Evolutionary conservation across 2,888 invertebrate genomes (phyloP).

Genomic region (Mythimna ferrago): DNA sequence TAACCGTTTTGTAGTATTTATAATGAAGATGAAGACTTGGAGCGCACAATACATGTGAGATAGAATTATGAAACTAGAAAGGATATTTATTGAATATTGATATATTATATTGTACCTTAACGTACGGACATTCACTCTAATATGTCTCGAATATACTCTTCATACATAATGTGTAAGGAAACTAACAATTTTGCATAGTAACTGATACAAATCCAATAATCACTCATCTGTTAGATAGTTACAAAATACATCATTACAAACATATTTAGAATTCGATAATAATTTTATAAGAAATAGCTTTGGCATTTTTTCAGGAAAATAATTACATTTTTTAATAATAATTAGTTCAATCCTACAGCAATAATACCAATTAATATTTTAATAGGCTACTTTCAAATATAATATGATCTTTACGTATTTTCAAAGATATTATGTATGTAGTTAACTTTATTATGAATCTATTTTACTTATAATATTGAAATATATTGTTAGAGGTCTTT

Average conservation of each 20-base stretch:
- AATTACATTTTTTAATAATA: not conserved
- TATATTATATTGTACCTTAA: slow-evolving; percentile 69
- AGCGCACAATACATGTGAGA: slow-evolving; percentile 89
- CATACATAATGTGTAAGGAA: slow-evolving; percentile 53
- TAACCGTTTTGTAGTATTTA: slow-evolving; percentile 76
- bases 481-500: slow-evolving; percentile 22
- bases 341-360: slow-evolving; percentile 27
- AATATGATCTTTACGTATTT: slow-evolving; percentile 21
- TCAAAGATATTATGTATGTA: slow-evolving; percentile 31
- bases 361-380: slow-evolving; percentile 28
- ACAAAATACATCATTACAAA: slow-evolving; percentile 20
- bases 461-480: slow-evolving; percentile 34
- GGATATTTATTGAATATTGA: slow-evolving; percentile 78
- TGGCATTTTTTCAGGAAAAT: slow-evolving; percentile 20
- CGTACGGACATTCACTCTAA: slow-evolving; percentile 62
- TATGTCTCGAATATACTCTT: slow-evolving; percentile 63
- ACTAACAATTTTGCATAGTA: slow-evolving; percentile 59
- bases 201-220: slow-evolving; percentile 33
- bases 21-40: slow-evolving; percentile 82
- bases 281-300: slow-evolving; percentile 42
- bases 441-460: slow-evolving; percentile 33
- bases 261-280: slow-evolving; percentile 29
- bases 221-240: slow-evolving; percentile 23
- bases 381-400: slow-evolving; percentile 22
- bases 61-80: slow-evolving; percentile 76